These are phyloP conservation scores for Fragum fragum DNA, from an alignment of 2,888 invertebrate species.

Conservation along the genomic window DNA sequence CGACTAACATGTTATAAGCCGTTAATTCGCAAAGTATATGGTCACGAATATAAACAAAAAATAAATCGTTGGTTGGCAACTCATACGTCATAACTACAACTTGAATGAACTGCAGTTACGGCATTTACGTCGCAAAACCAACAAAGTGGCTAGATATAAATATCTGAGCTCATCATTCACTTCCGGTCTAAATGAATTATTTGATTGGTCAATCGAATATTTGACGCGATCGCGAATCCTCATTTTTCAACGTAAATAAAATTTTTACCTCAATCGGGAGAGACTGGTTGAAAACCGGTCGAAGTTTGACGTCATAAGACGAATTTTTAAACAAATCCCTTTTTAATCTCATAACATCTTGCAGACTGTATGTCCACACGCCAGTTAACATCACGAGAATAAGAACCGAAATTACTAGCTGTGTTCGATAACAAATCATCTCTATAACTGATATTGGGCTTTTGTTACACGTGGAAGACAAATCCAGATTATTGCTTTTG, in stretches of 20 bases:
- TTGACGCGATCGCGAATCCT: neutral
- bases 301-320: neutral
- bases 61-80: neutral
- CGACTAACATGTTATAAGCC: too few species aligned
- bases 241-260: neutral
- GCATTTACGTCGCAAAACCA: neutral
- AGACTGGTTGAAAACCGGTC: slow-evolving; percentile 4
- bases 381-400: neutral
- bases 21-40: too few species aligned
- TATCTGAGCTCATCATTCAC: too few species aligned
- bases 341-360: slow-evolving; percentile 4
- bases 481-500: too few species aligned
- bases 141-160: too few species aligned
- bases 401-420: neutral
- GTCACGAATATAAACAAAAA: too few species aligned
- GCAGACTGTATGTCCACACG: neutral
- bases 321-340: slow-evolving; percentile 2
- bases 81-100: neutral
- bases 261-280: neutral
- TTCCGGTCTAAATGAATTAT: too few species aligned
- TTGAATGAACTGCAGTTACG: too few species aligned
- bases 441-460: too few species aligned
- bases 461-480: too few species aligned
- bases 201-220: neutral
- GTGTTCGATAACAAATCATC: too few species aligned